Evolutionary conservation across 2,113 vertebrate genomes (phyloP).

Genomic region (Eulemur macaco): DNA sequence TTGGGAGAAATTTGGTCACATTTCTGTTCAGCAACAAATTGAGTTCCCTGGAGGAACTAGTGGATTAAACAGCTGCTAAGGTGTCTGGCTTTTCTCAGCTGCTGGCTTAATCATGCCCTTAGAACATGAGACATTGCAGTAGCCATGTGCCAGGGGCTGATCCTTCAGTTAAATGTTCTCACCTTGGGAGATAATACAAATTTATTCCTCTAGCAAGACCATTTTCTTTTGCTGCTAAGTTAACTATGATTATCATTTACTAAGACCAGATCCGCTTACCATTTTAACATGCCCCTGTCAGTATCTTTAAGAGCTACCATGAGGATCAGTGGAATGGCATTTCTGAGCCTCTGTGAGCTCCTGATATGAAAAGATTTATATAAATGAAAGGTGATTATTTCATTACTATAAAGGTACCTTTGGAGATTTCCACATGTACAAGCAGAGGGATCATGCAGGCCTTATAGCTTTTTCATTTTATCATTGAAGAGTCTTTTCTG

Average conservation of each 20-base stretch:
- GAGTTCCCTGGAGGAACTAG: neutral
- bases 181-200: slow-evolving; percentile 16
- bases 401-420: neutral
- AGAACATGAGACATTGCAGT: neutral
- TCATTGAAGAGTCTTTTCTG: neutral
- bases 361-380: slow-evolving; percentile 41
- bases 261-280: neutral
- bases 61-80: neutral
- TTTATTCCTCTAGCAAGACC: neutral
- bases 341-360: slow-evolving; percentile 1
- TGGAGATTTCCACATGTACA: neutral
- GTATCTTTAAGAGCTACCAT: neutral
- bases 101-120: neutral
- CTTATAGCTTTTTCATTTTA: neutral
- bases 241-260: slow-evolving; percentile 26
- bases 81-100: neutral
- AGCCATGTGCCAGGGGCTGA: neutral
- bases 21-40: neutral
- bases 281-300: neutral
- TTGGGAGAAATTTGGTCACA: neutral
- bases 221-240: neutral
- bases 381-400: neutral
- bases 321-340: neutral
- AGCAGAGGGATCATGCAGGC: neutral
- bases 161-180: neutral